These are phyloP conservation scores for Ophioninae sp. DNA, from an alignment of 2,888 invertebrate genomes.

Conservation along the genomic window DNA sequence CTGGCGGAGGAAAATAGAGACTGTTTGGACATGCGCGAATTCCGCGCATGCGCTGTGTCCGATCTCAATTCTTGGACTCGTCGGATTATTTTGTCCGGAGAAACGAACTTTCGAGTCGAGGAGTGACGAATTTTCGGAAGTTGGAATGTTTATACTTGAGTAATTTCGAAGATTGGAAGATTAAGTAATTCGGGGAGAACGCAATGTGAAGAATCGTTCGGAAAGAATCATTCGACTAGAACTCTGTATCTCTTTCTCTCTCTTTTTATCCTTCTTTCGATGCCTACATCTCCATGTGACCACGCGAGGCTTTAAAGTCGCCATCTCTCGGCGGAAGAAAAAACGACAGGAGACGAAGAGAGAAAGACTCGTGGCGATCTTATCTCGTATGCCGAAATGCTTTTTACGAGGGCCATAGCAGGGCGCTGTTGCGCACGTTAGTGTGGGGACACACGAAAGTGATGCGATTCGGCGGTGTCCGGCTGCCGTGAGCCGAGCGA, in stretches of 20 bases:
- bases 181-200: neutral
- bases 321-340: neutral
- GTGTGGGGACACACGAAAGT: conserved; percentile 56
- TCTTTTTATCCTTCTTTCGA: neutral
- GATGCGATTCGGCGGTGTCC: conserved; percentile 58
- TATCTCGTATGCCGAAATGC: conserved; percentile 70
- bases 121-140: no score
- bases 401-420: conserved; percentile 65
- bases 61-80: no score
- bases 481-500: conserved; percentile 47
- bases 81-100: no score
- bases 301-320: conserved; percentile 59
- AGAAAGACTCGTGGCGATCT: conserved; percentile 45
- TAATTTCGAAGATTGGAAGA: no score
- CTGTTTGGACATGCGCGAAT: no score
- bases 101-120: no score
- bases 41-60: no score
- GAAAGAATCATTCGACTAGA: neutral
- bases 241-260: neutral
- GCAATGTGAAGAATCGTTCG: neutral
- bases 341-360: neutral
- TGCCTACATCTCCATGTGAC: neutral
- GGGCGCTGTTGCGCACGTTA: neutral
- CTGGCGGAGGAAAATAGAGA: no score
- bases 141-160: no score